Evolutionary conservation across 2,888 invertebrate genomes (phyloP).

Genomic region (Cephus pulcher): DNA sequence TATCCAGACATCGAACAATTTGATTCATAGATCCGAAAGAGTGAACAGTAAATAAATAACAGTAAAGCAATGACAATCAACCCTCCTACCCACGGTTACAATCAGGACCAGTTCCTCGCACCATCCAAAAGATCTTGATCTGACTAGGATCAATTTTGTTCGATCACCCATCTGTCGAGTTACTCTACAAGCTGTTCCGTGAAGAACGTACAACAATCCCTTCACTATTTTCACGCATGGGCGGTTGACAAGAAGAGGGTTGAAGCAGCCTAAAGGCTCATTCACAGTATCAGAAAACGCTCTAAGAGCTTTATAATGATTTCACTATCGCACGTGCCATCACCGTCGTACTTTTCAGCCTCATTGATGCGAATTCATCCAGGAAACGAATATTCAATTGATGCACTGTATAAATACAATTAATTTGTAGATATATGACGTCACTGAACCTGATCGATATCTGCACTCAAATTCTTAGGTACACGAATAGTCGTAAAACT

Average conservation of each 20-base stretch:
- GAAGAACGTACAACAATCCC: conserved; percentile 22
- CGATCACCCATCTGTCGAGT: conserved; percentile 26
- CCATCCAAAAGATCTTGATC: background rate
- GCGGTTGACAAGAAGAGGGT: conserved; percentile 40
- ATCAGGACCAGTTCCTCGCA: background rate
- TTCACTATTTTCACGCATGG: conserved; percentile 34
- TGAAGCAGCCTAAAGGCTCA: background rate
- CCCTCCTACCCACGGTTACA: background rate
- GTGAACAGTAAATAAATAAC: background rate
- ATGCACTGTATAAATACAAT: background rate
- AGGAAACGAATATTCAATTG: background rate
- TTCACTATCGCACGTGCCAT: background rate
- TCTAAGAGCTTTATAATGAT: background rate
- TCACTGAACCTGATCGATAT: background rate
- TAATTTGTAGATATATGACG: background rate
- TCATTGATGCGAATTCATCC: background rate
- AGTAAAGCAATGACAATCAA: background rate
- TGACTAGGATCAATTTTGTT: conserved; percentile 8
- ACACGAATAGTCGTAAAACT: background rate
- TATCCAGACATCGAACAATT: background rate
- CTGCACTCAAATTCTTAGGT: background rate
- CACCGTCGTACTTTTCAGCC: background rate
- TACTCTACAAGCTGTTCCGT: background rate
- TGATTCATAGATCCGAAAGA: background rate
- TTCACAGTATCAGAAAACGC: background rate